A percentile compares a stretch with the other conserved stretches of the same genome.
Evolutionary conservation across 2,888 invertebrate species (phyloP).

Genomic region (Agapetus fuscipes): DNA sequence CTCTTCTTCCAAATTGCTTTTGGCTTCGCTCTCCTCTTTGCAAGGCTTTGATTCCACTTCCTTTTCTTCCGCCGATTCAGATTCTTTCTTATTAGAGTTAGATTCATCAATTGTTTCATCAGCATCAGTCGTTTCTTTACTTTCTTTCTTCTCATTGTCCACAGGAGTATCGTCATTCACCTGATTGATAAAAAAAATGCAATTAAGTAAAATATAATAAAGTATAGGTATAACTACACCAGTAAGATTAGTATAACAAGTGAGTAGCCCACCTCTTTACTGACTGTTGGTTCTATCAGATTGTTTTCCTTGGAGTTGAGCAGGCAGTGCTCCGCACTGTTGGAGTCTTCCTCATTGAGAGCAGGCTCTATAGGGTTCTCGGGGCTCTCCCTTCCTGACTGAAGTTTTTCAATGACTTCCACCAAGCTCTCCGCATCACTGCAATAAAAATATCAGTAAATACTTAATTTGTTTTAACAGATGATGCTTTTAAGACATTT

Average conservation of each 20-base stretch:
- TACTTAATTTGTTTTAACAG: background rate
- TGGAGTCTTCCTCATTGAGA: slow-evolving; percentile 38
- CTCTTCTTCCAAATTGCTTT: slow-evolving; percentile 25
- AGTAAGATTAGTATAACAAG: too few relatives aligned
- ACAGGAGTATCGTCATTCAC: too few relatives aligned
- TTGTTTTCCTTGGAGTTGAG: background rate
- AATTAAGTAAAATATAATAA: too few relatives aligned
- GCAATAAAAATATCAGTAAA: slow-evolving; percentile 24
- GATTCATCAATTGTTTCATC: slow-evolving; percentile 6
- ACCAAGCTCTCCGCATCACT: slow-evolving; percentile 76
- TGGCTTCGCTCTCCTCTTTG: slow-evolving; percentile 21
- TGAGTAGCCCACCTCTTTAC: too few relatives aligned
- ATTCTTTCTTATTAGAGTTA: slow-evolving; percentile 7
- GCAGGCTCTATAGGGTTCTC: slow-evolving; percentile 32
- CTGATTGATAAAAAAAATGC: too few relatives aligned
- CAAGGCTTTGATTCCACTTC: slow-evolving; percentile 11
- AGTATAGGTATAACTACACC: too few relatives aligned
- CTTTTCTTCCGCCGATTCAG: slow-evolving; percentile 14
- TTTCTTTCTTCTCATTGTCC: background rate
- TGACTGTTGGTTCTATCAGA: too few relatives aligned
- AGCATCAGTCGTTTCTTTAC: background rate
- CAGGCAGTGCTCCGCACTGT: slow-evolving; percentile 37
- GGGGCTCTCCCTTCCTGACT: slow-evolving; percentile 61
- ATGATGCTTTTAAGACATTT: background rate
- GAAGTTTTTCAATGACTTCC: slow-evolving; percentile 64